Evolutionary conservation across 2,113 vertebrate species (phyloP), one percentile per base, ranked within the genome.

Genomic region (Gopherus flavomarginatus): DNA sequence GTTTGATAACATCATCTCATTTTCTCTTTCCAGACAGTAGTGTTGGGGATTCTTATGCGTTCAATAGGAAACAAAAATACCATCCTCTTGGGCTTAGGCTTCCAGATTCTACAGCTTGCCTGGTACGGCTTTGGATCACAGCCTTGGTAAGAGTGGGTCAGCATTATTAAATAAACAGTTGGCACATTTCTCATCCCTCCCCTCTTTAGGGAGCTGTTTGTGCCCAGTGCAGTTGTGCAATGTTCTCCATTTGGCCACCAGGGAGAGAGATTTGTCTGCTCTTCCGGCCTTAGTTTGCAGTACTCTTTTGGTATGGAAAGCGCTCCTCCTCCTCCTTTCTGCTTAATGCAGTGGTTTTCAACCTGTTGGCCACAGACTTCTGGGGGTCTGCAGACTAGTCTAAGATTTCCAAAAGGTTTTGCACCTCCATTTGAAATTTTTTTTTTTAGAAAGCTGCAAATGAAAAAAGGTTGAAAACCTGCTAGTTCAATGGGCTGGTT

Each of bases 31-130:
- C 93, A 99, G 99, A 99, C 99, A 31, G 98, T 99, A 1, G 98
- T 99, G 57, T 96, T 99, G 96, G 99, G 99, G 38, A 98, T 99
- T 92, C 98, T 99, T 88, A 99, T 99, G 99, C 98, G 99, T 53
- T 99, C 99, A 0, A 99, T 99, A 92, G 99, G 99, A 80, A 99
- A 99, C 94, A 99, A 99, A 94, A 99, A 99, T 98, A 99, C 99
- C 54, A 99, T 99, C 95, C 98, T 99, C 7, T 97, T 99, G 77
- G 99, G 99, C 53, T 97, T 99, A 1, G 99, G 99, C 92, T 99
- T 99, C 97, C 99, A 99, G 98, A 99, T 99, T 96, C 98, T 99
- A 80, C 99, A 99, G 98, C 98, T 99, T 77, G 99, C 99, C 93
- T 99, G 99, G 99, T 99, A 99, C 0, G 99, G 99, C 96, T 99